Conservation (phyloP, 2,797 vertebrate species). For the Chaunax sp. region DNA sequence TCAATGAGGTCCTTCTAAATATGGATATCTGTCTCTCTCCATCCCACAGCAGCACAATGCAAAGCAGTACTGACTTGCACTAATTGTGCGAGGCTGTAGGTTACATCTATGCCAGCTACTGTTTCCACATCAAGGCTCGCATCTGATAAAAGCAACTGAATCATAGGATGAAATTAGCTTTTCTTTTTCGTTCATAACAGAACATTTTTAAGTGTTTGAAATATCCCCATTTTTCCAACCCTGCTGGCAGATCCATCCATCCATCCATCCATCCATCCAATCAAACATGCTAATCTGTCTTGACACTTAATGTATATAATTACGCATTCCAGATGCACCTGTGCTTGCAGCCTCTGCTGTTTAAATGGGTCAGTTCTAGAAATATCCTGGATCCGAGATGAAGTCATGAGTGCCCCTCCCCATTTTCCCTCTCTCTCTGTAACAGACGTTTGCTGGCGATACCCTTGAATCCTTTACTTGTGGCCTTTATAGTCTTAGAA, state of each 20-base stretch:
- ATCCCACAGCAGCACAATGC: conserved; percentile 65
- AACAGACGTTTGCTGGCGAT: conserved; percentile 41
- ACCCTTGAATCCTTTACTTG: conserved; percentile 43
- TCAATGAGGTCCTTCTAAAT: conserved; percentile 76
- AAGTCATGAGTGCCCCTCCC: conserved; percentile 52
- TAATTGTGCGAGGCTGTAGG: conserved; percentile 58
- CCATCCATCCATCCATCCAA: conserved; percentile 36
- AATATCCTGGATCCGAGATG: conserved; percentile 73
- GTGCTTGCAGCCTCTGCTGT: conserved; percentile 61
- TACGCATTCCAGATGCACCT: conserved; percentile 70
- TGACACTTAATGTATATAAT: conserved; percentile 63
- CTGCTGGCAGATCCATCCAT: no score
- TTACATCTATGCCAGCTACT: conserved; percentile 47
- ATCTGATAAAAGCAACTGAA: no score
- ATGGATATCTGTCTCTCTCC: conserved; percentile 61
- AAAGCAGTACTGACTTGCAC: conserved; percentile 68
- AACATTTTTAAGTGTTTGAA: no score
- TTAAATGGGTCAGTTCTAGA: conserved; percentile 81
- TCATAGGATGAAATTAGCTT: no score
- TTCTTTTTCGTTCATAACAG: no score
- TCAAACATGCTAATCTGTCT: conserved; percentile 36
- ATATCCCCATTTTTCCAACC: not conserved
- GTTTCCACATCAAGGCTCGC: conserved; percentile 35
- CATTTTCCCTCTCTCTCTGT: conserved; percentile 28
- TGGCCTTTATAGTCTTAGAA: conserved; percentile 54